Evolutionary conservation across 1,140 invertebrate species (phyloP).

Genomic region (Sycobia sp.): DNA sequence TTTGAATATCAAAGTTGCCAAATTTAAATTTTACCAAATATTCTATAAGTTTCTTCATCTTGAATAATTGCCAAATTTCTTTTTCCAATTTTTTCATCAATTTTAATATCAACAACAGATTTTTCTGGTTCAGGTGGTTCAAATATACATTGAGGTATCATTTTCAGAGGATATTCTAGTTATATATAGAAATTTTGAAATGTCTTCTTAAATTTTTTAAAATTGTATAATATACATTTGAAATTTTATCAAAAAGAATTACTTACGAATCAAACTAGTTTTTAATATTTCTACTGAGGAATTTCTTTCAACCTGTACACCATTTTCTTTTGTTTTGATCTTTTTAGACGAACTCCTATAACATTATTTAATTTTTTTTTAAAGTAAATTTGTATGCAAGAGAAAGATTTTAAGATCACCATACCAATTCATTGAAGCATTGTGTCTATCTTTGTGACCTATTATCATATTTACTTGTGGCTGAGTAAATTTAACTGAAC

Average conservation of each 20-base stretch:
- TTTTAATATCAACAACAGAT: slow-evolving; percentile 51
- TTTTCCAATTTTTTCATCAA: slow-evolving; percentile 51
- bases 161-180: slow-evolving; percentile 47
- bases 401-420: no score
- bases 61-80: slow-evolving; percentile 56
- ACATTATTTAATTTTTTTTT: neutral
- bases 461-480: slow-evolving; percentile 37
- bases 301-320: slow-evolving; percentile 34
- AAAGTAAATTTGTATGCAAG: no score
- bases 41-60: slow-evolving; percentile 52
- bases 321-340: slow-evolving; percentile 37
- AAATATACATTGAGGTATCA: slow-evolving; percentile 50
- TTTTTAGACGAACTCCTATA: slow-evolving; percentile 25
- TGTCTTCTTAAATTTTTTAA: neutral
- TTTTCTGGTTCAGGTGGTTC: slow-evolving; percentile 49
- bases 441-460: slow-evolving; percentile 13
- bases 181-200: neutral
- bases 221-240: no score
- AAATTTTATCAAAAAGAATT: neutral
- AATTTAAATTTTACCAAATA: slow-evolving; percentile 48
- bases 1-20: neutral
- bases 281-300: slow-evolving; percentile 19
- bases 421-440: slow-evolving; percentile 32
- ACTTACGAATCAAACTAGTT: slow-evolving; percentile 24
- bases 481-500: slow-evolving; percentile 46